Evolutionary conservation across 2,888 invertebrate genomes (phyloP).

Genomic region (Lagria hirta): DNA sequence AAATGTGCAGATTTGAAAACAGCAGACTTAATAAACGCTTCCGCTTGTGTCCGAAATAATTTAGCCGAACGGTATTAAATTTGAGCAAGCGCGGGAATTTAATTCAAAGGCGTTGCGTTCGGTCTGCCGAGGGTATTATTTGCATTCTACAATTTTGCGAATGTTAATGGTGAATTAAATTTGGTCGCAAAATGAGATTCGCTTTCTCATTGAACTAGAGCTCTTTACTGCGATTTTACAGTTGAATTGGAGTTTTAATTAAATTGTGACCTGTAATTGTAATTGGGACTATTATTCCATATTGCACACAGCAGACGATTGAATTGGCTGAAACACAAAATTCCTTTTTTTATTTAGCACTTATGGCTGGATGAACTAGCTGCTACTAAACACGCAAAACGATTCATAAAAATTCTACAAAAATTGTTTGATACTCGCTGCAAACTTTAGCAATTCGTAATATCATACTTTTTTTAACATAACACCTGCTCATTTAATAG

Average conservation of each 20-base stretch:
- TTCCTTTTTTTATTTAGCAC: slow-evolving; percentile 7
- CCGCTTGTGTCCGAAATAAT: slow-evolving; percentile 15
- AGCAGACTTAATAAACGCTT: slow-evolving; percentile 22
- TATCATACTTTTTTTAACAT: too few relatives aligned
- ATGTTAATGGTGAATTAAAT: slow-evolving; percentile 39
- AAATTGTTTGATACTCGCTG: slow-evolving; percentile 1
- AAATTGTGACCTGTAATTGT: slow-evolving; percentile 33
- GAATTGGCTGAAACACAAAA: slow-evolving; percentile 18
- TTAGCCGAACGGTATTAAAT: slow-evolving; percentile 26
- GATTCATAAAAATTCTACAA: too few relatives aligned
- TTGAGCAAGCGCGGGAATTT: slow-evolving; percentile 18
- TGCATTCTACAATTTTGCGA: slow-evolving; percentile 38
- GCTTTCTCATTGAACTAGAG: slow-evolving; percentile 26
- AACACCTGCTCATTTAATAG: too few relatives aligned
- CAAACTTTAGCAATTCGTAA: slow-evolving; percentile 12
- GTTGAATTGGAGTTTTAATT: slow-evolving; percentile 36
- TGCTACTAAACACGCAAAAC: slow-evolving; percentile 11
- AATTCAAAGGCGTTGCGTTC: slow-evolving; percentile 29
- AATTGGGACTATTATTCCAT: slow-evolving; percentile 28
- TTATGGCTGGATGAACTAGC: slow-evolving; percentile 3
- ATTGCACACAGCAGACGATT: slow-evolving; percentile 18
- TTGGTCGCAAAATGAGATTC: slow-evolving; percentile 39
- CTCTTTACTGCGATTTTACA: slow-evolving; percentile 34
- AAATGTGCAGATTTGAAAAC: too few relatives aligned
- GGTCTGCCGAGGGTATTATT: slow-evolving; percentile 26